phyloP scores from a whole-genome alignment of 2,888 invertebrate species.

The Byasa hedistus region DNA sequence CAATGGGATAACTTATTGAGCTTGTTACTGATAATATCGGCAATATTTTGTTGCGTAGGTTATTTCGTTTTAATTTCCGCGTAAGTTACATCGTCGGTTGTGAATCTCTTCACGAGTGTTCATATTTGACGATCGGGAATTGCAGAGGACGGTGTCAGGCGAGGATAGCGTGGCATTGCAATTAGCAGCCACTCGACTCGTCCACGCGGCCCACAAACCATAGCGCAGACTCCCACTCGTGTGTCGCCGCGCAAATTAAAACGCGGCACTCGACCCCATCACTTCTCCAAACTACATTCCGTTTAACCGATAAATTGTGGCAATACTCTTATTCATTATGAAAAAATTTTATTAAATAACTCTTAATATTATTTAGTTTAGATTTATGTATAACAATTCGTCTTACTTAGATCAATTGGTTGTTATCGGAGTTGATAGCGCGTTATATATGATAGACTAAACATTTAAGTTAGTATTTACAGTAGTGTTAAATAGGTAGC shows the following conservation, averaged over 20 bases:
- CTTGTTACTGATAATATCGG: conserved; percentile 38
- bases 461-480: background rate
- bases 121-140: conserved; percentile 51
- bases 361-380: background rate
- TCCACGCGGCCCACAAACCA: conserved; percentile 58
- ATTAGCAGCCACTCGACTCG: conserved; percentile 76
- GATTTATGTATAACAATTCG: background rate
- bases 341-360: background rate
- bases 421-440: background rate
- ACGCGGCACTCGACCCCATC: conserved; percentile 71
- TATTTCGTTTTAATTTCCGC: conserved; percentile 4
- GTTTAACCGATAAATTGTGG: conserved; percentile 59
- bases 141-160: conserved; percentile 50
- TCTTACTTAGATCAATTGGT: too few species aligned
- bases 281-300: conserved; percentile 64
- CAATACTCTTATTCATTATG: background rate
- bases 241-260: conserved; percentile 79
- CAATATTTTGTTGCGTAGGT: conserved; percentile 40
- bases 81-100: conserved; percentile 24
- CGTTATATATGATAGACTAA: background rate
- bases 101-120: conserved; percentile 41
- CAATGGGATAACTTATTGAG: conserved; percentile 56
- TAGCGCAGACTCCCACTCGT: conserved; percentile 66
- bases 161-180: conserved; percentile 65
- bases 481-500: background rate